Percentiles rank a stretch among this genome's conserved stretches.
Evolutionary conservation across 2,888 invertebrate species (phyloP).

Genomic region (Heterodera filipjevi): DNA sequence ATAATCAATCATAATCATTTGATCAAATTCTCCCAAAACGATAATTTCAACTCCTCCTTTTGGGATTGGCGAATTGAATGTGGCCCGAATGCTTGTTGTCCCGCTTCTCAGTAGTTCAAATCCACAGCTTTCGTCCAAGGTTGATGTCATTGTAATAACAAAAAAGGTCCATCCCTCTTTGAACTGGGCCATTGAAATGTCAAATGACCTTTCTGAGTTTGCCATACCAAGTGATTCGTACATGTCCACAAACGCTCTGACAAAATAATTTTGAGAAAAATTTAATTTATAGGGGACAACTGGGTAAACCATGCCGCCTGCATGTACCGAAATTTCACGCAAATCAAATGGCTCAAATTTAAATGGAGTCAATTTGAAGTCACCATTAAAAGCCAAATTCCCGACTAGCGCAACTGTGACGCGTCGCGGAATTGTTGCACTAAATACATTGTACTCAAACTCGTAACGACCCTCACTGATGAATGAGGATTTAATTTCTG

Average conservation of each 20-base stretch:
- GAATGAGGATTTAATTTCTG: constrained; percentile 30
- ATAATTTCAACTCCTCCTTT: constrained; percentile 24
- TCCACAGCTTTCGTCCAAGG: constrained; percentile 34
- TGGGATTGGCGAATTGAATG: constrained; percentile 29
- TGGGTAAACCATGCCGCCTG: constrained; percentile 31
- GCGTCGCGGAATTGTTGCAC: constrained; percentile 36
- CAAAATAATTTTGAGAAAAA: constrained; percentile 19
- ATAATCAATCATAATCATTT: constrained; percentile 31
- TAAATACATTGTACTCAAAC: constrained; percentile 34
- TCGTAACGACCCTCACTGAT: constrained; percentile 32
- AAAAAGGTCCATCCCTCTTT: constrained; percentile 32
- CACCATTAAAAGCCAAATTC: constrained; percentile 32
- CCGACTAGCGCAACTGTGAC: constrained; percentile 30
- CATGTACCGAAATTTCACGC: constrained; percentile 30
- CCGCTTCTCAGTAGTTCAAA: constrained; percentile 35
- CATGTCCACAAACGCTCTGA: constrained; percentile 34
- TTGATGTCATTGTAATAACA: constrained; percentile 32
- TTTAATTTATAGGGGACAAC: constrained; percentile 31
- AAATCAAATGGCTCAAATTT: constrained; percentile 38
- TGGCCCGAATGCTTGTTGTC: constrained; percentile 20
- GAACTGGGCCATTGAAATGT: constrained; percentile 26
- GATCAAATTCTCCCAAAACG: constrained; percentile 37
- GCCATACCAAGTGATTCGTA: constrained; percentile 19
- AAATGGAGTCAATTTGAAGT: constrained; percentile 31
- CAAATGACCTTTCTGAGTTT: constrained; percentile 13